A percentile compares a stretch with the other conserved stretches of the same genome.
These are phyloP conservation scores for Erinaceus europaeus DNA, from an alignment of 2,113 vertebrate species.

Conservation along the genomic window DNA sequence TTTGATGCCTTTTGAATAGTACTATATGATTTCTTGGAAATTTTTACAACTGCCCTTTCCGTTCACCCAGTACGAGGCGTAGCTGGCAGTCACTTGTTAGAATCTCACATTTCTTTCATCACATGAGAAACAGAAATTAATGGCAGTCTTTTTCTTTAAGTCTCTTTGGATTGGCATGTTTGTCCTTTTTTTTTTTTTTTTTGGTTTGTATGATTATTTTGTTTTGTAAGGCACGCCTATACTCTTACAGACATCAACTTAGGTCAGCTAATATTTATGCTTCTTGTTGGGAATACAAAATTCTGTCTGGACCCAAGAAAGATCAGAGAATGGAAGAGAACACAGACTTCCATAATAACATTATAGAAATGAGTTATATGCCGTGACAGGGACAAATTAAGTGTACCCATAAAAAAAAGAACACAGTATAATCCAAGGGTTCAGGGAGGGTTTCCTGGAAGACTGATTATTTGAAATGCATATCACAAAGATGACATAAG, in stretches of 20 bases:
- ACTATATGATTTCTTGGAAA: conserved; percentile 9
- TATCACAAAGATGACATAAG: neutral
- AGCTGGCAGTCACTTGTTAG: neutral
- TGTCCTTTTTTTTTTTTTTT: neutral
- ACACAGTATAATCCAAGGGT: neutral
- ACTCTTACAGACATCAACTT: neutral
- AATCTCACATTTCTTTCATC: neutral
- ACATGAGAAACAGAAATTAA: neutral
- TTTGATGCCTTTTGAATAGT: neutral
- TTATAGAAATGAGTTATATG: neutral
- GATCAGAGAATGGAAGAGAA: neutral
- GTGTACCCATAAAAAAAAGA: neutral
- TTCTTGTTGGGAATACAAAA: conserved; percentile 7
- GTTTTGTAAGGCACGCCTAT: neutral
- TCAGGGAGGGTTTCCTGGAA: neutral
- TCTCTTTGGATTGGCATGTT: neutral
- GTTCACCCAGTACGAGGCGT: neutral
- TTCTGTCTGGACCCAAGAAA: neutral
- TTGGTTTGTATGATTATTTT: neutral
- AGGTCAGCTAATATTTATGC: neutral
- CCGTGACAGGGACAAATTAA: neutral
- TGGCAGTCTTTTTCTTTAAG: neutral
- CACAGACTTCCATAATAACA: neutral
- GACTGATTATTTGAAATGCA: neutral
- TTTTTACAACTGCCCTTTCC: neutral